Evolutionary conservation across 2,113 vertebrate species (phyloP), one percentile per base, ranked within the genome.

Genomic region (Embiotoca jacksoni): DNA sequence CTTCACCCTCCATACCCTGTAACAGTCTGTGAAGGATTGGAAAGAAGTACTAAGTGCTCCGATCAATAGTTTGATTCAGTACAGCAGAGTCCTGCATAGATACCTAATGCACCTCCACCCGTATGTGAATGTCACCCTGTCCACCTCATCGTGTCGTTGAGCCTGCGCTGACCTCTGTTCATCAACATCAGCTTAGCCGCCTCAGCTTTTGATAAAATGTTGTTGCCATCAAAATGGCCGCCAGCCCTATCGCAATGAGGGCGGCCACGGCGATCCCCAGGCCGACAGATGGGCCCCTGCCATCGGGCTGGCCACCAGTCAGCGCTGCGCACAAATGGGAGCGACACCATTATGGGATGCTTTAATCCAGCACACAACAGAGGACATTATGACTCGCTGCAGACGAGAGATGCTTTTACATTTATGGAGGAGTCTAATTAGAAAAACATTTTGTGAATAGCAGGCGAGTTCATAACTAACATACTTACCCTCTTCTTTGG

Each of bases 201-300:
- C 57, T 90, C 71, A 81, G 59, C 50, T 88, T 91, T 33, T 54
- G 71, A 86, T 93, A 88, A 80, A 94, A 89, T 58, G 69, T 52
- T 10, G 54, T 76, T 1, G 83, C 91, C 73, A 88, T 73, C 33
- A 91, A 81, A 53, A 87, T 69, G 57, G 92, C 86, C 2, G 65
- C 55, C 36, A 82, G 75, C 9, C 85, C 88, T 23, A 87, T 78
- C 35, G 91, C 69, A 67, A 88, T 32, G 23, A 94, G 84, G 75
- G 92, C 59, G 1, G 88, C 93, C 59, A 93, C 88, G 0, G 91
- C 83, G 32, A 93, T 78, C 15, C 89, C 89, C 73, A 92, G 86
- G 55, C 91, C 92, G 8, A 91, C 68, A 36, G 88, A 90, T 0
- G 78, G 30, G 0, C 62, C 78, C 14, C 13, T 83, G 59, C 71